These are phyloP conservation scores for Geopemphigus sp. DNA, from an alignment of 1,140 invertebrate genomes.

Conservation along the genomic window DNA sequence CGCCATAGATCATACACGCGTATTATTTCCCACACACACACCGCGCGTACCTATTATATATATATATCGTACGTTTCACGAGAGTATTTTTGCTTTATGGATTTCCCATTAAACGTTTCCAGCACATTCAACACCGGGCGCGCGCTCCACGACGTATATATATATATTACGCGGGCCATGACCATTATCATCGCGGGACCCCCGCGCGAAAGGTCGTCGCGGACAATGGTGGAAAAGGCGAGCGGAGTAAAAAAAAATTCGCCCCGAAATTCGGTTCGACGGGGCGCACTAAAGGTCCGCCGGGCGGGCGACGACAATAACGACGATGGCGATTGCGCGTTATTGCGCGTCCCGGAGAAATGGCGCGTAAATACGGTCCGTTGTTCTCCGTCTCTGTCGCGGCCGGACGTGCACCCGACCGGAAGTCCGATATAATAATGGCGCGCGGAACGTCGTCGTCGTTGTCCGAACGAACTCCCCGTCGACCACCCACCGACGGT, in stretches of 20 bases:
- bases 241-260: background rate
- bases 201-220: background rate
- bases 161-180: background rate
- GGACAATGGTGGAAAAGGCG: background rate
- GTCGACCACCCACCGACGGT: background rate
- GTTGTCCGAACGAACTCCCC: no score
- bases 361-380: constrained; percentile 23
- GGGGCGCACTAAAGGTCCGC: background rate
- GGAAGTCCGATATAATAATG: constrained; percentile 21
- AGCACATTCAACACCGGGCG: background rate
- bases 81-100: background rate
- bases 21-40: constrained; percentile 14
- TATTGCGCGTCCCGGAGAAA: constrained; percentile 6
- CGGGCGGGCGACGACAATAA: background rate
- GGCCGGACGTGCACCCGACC: constrained; percentile 26
- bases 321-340: background rate
- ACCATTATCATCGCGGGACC: background rate
- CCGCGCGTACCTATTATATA: background rate
- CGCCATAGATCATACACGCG: background rate
- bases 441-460: background rate
- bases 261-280: background rate
- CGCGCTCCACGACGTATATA: no score
- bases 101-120: constrained; percentile 37
- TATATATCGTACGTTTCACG: background rate
- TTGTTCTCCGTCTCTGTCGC: no score